Evolutionary conservation across 2,888 invertebrate genomes (phyloP), one percentile per base, ranked within the genome.

Genomic region (Drosophila emarginata): DNA sequence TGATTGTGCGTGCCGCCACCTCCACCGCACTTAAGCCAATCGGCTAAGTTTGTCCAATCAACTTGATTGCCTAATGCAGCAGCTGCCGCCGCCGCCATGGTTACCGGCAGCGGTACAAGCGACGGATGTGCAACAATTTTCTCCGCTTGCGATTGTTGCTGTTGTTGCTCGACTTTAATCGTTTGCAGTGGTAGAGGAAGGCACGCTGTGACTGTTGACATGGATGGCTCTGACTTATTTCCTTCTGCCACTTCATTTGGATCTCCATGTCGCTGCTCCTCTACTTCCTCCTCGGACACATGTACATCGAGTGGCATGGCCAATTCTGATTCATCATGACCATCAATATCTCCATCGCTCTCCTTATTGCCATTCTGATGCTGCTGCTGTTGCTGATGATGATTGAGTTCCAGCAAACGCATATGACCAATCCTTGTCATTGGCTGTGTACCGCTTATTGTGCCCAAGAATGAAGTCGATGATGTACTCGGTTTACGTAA

Each of bases 1-100:
- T 6, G 58, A 61, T 4, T 62, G 59, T 61, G 39, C n/a, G 63
- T 57, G 37, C 70, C 57, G 67, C 78, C 78, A 74, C 75, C 75
- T 76, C 77, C 82, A 71, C 78, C 82, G 72, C 78, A 75, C 72
- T 90, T 90, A 3, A 90, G 73, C 90, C 89, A 90, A 65, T 90
- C 90, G 70, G 85, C 78, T 56, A 90, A 64, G 40, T 89, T 89
- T 59, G 80, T 74, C 79, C 90, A 79, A 70, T 90, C 89, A 62
- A 90, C 74, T 68, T 77, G 78, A 61, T 65, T 72, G 61, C 75
- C 74, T 69, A 74, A 53, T n/a, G 80, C 77, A 3, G 77, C 74
- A 3, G 77, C 74, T 18, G 78, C 78, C n/a, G 80, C 77, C 4
- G 77, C 74, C 21, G 78, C 78, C 64, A 76, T 74, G 23, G 68